Percentiles rank a stretch among this genome's conserved stretches.
phyloP scores from a whole-genome alignment of 2,888 invertebrate genomes.

The Coelinius sp. region DNA sequence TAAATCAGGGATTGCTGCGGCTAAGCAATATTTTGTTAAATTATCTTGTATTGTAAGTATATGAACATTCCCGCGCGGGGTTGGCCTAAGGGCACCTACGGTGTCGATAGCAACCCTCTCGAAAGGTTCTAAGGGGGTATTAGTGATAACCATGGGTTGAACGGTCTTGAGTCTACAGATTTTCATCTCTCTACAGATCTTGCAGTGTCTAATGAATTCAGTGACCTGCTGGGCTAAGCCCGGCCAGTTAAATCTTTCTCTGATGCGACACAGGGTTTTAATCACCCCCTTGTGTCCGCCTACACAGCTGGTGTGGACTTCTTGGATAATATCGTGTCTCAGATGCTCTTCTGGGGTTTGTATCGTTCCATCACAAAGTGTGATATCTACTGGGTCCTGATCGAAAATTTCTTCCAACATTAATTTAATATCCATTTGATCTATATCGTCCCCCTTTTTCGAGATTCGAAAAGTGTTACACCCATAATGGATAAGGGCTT shows the following conservation, averaged over 20 bases:
- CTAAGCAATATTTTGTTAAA: too few relatives aligned
- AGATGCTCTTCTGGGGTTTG: background rate
- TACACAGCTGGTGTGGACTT: constrained; percentile 38
- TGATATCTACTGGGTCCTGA: background rate
- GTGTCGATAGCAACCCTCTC: too few relatives aligned
- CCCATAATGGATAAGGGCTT: background rate
- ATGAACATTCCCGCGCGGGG: too few relatives aligned
- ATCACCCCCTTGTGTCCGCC: constrained; percentile 48
- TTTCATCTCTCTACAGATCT: background rate
- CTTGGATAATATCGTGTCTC: constrained; percentile 25
- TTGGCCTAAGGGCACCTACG: too few relatives aligned
- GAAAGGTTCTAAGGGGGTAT: too few relatives aligned
- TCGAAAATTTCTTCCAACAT: background rate
- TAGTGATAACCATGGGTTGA: constrained; percentile 45
- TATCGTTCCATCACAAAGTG: constrained; percentile 19
- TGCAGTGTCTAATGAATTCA: constrained; percentile 35
- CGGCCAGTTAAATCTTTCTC: constrained; percentile 43
- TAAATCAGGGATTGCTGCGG: too few relatives aligned
- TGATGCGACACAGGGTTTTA: constrained; percentile 42
- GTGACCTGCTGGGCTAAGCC: constrained; percentile 38
- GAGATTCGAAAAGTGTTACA: background rate
- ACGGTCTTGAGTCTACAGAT: constrained; percentile 16
- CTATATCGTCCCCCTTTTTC: background rate
- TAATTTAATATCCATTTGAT: background rate
- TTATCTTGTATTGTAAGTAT: too few relatives aligned